Evolutionary conservation across 2,797 vertebrate species (phyloP).

Genomic region (Anableps anableps): DNA sequence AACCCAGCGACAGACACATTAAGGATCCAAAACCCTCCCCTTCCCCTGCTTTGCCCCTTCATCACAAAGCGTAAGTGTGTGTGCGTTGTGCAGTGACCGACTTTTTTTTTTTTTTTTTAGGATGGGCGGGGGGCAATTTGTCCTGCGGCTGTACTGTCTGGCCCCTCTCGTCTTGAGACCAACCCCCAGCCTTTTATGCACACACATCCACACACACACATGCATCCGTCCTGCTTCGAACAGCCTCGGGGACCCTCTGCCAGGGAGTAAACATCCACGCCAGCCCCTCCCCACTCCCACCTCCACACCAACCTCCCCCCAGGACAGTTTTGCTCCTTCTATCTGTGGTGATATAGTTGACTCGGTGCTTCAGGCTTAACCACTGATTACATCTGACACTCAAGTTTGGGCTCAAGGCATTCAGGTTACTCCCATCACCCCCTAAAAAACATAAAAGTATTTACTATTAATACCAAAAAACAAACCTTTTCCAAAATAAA

Average conservation of each 20-base stretch:
- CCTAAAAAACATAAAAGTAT: conserved; percentile 46
- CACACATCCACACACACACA: background rate
- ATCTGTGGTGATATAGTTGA: conserved; percentile 43
- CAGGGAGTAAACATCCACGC: conserved; percentile 46
- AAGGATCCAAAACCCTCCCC: background rate
- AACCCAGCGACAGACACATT: conserved; percentile 47
- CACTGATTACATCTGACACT: conserved; percentile 68
- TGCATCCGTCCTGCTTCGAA: conserved; percentile 39
- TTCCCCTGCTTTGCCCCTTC: conserved; percentile 33
- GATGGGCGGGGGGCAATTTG: conserved; percentile 52
- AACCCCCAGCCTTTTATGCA: conserved; percentile 4
- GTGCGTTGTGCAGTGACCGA: conserved; percentile 76
- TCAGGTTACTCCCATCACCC: background rate
- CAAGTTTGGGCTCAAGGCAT: conserved; percentile 40
- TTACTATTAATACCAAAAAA: conserved; percentile 26
- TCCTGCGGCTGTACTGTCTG: conserved; percentile 72
- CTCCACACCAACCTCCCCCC: conserved; percentile 45
- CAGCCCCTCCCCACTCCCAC: conserved; percentile 1
- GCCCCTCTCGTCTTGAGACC: conserved; percentile 65
- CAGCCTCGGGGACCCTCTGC: conserved; percentile 50
- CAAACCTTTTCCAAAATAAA: background rate
- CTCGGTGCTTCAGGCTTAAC: conserved; percentile 45
- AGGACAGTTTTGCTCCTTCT: conserved; percentile 48
- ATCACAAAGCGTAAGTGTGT: conserved; percentile 70
- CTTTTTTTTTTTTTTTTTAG: conserved; percentile 58